Evolutionary conservation across 2,113 vertebrate species (phyloP).

Genomic region (Fukomys damarensis): DNA sequence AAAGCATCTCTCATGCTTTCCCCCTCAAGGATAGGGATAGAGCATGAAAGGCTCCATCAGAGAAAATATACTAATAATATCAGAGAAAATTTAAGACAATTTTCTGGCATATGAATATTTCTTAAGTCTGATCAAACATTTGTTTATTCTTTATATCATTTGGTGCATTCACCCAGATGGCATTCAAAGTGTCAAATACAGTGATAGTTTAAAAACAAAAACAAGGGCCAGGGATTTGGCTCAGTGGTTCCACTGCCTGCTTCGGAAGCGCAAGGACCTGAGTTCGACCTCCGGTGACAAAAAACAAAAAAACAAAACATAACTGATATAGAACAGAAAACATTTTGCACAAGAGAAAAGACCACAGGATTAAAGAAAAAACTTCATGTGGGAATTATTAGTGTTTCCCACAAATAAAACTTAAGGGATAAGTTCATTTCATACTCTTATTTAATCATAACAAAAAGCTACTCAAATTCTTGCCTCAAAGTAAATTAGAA

Average conservation of each 20-base stretch:
- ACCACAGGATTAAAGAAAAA: conserved; percentile 26
- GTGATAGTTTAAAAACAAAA: not conserved
- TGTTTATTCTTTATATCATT: not conserved
- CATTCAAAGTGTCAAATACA: not conserved
- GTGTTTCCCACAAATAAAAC: conserved; percentile 21
- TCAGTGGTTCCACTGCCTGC: no score
- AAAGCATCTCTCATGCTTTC: not conserved
- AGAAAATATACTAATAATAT: not conserved
- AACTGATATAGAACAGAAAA: not conserved
- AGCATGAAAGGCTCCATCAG: not conserved
- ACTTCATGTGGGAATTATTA: not conserved
- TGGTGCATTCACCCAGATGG: not conserved
- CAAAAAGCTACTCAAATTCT: not conserved
- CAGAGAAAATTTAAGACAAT: not conserved
- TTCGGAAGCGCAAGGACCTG: no score
- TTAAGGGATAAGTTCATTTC: not conserved
- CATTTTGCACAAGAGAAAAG: not conserved
- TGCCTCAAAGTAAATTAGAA: not conserved
- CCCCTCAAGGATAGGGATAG: not conserved
- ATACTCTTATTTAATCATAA: not conserved
- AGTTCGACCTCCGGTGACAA: no score
- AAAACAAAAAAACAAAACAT: no score
- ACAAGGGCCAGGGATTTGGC: no score
- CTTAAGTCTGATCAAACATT: not conserved
- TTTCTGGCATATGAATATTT: not conserved